phyloP scores from a whole-genome alignment of 2,797 vertebrate genomes.

The Tamandua tetradactyla region DNA sequence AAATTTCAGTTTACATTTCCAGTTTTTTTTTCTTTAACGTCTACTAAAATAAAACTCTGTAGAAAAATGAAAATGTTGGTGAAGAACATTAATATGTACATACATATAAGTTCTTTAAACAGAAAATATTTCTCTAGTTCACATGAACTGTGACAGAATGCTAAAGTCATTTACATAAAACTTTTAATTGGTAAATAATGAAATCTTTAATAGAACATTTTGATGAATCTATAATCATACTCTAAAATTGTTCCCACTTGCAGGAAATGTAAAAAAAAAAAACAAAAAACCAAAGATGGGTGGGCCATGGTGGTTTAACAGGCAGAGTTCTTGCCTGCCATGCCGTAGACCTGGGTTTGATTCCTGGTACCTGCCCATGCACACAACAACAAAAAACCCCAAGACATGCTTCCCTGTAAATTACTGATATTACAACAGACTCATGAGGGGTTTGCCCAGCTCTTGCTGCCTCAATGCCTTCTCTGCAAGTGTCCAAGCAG shows the following conservation, averaged over 20 bases:
- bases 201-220: background rate
- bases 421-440: background rate
- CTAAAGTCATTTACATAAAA: background rate
- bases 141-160: background rate
- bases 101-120: conserved; percentile 18
- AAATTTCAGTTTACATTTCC: background rate
- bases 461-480: no score
- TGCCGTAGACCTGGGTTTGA: no score
- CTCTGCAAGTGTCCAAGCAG: background rate
- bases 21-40: background rate
- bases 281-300: no score
- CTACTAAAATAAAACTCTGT: background rate
- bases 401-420: background rate
- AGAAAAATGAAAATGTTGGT: background rate
- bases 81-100: background rate
- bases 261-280: background rate
- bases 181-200: conserved; percentile 14
- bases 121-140: conserved; percentile 20
- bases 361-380: no score
- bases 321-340: no score
- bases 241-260: background rate
- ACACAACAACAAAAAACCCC: no score
- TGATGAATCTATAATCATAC: background rate
- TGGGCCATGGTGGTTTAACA: no score
- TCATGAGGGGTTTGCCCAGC: background rate